Percentiles rank a stretch among this genome's conserved stretches.
Conservation (phyloP, 2,888 invertebrate species). For the Odontocerum albicorne region DNA sequence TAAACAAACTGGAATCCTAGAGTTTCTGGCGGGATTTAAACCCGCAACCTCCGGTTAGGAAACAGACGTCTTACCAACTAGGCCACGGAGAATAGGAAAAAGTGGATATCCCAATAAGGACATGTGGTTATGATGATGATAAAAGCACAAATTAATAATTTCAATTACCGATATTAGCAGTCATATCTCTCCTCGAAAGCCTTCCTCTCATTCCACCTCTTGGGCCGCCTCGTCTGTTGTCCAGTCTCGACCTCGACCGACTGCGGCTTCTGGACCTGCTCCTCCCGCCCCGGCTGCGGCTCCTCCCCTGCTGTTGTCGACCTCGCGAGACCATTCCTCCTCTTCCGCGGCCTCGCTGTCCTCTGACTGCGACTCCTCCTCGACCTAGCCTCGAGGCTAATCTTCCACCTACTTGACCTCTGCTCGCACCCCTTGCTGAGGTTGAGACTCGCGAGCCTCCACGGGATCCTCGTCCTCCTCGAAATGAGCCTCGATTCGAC, state of each 20-base stretch:
- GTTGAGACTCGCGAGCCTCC: background rate
- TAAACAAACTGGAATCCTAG: too few relatives aligned
- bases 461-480: background rate
- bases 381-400: constrained; percentile 1
- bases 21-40: too few relatives aligned
- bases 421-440: too few relatives aligned
- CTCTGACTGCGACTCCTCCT: background rate
- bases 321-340: too few relatives aligned
- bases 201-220: constrained; percentile 18
- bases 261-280: background rate
- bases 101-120: too few relatives aligned
- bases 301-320: constrained; percentile 9
- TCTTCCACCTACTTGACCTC: too few relatives aligned
- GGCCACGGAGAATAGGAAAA: too few relatives aligned
- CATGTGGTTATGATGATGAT: too few relatives aligned
- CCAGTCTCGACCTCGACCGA: background rate
- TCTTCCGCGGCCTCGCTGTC: background rate
- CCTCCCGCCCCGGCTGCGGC: constrained; percentile 10
- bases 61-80: too few relatives aligned
- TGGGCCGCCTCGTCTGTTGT: constrained; percentile 8
- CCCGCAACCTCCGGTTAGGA: too few relatives aligned
- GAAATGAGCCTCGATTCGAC: constrained; percentile 20
- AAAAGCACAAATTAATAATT: too few relatives aligned
- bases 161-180: constrained; percentile 2
- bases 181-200: constrained; percentile 25